Percentiles rank a stretch among this genome's conserved stretches.
These are phyloP conservation scores for Misgurnus mizolepis DNA, from an alignment of 2,113 vertebrate genomes.

Conservation along the genomic window DNA sequence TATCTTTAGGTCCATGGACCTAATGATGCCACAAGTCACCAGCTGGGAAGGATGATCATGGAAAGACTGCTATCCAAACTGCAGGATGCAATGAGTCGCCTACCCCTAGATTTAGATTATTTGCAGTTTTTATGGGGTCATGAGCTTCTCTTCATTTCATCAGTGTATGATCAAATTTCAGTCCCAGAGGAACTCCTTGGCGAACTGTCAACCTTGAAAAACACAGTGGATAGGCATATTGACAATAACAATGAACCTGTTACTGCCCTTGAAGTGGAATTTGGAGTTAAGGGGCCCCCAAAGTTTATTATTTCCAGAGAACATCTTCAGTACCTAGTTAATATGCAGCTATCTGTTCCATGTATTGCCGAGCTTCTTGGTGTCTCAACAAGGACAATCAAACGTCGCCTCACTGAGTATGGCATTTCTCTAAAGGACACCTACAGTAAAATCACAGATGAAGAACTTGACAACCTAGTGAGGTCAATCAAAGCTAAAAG, in stretches of 20 bases:
- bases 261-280: slow-evolving; percentile 1
- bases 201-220: background rate
- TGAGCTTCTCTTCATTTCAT: background rate
- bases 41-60: background rate
- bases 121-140: background rate
- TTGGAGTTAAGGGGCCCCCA: background rate
- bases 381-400: background rate
- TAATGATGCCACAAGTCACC: background rate
- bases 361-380: background rate
- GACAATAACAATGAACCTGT: background rate
- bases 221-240: background rate
- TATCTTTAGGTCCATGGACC: background rate
- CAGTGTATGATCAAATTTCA: background rate
- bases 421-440: slow-evolving; percentile 7
- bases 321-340: background rate
- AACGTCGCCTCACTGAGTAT: background rate
- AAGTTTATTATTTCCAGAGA: background rate
- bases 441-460: slow-evolving; percentile 26
- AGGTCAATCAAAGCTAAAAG: background rate
- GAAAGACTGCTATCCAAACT: slow-evolving; percentile 5
- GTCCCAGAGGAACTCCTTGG: background rate
- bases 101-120: background rate
- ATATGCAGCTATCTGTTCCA: slow-evolving; percentile 1
- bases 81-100: background rate
- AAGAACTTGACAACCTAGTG: slow-evolving; percentile 32